Percentiles rank a stretch among this genome's conserved stretches.
Conservation (phyloP, 2,113 vertebrate species). For the Stigmatopora nigra region DNA sequence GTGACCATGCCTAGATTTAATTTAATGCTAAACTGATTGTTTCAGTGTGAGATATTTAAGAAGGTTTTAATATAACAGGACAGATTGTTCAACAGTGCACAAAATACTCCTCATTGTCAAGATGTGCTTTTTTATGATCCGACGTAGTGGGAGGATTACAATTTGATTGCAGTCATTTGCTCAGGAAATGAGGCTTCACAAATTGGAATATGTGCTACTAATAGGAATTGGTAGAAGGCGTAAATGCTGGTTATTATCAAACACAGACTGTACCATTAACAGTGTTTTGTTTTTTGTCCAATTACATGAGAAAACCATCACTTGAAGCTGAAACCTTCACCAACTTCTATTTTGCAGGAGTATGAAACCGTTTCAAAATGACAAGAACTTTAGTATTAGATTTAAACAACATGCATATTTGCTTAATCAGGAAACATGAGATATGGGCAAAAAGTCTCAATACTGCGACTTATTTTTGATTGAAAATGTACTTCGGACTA, state of each 20-base stretch:
- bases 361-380: neutral
- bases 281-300: neutral
- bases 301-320: neutral
- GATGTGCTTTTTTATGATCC: constrained; percentile 27
- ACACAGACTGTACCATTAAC: constrained; percentile 12
- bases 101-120: constrained; percentile 12
- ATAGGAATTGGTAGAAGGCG: constrained; percentile 40
- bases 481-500: neutral
- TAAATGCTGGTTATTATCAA: constrained; percentile 19
- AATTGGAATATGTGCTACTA: constrained; percentile 42
- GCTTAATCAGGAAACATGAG: neutral
- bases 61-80: neutral
- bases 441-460: neutral
- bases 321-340: neutral
- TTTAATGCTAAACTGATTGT: constrained; percentile 1
- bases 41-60: constrained; percentile 7
- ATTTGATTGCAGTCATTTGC: constrained; percentile 52
- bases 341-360: neutral
- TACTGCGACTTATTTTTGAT: neutral
- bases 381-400: neutral
- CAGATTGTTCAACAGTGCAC: neutral
- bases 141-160: constrained; percentile 38
- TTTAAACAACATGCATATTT: neutral
- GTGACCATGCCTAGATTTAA: constrained; percentile 4
- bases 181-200: constrained; percentile 49